phyloP scores from a whole-genome alignment of 2,797 vertebrate species.

The Ara ararauna region DNA sequence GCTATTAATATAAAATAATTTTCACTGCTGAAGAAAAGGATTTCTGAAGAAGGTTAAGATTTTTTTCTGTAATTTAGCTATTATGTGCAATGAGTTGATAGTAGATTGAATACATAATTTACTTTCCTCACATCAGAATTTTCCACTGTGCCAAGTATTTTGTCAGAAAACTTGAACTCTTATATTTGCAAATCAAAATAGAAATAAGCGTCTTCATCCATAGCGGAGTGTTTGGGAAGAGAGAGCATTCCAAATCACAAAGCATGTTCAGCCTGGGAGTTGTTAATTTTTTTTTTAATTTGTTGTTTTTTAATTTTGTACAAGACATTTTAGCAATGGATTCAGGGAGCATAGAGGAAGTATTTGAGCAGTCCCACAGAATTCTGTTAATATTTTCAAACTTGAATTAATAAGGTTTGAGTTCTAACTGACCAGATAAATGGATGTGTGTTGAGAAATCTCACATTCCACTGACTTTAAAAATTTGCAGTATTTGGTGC shows the following conservation, averaged over 20 bases:
- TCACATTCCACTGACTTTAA: neutral
- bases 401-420: neutral
- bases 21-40: neutral
- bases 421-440: neutral
- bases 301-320: neutral
- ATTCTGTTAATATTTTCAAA: neutral
- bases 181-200: neutral
- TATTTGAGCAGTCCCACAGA: neutral
- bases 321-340: neutral
- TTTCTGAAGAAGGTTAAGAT: neutral
- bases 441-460: neutral
- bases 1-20: neutral
- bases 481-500: neutral
- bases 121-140: neutral
- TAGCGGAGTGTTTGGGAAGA: neutral
- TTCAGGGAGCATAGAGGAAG: neutral
- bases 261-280: neutral
- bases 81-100: neutral
- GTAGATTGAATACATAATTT: neutral
- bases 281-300: neutral
- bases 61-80: neutral
- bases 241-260: neutral
- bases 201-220: neutral
- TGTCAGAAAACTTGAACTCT: neutral
- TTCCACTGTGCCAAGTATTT: neutral